Evolutionary conservation across 2,888 invertebrate species (phyloP).

Genomic region (Timandra comae): DNA sequence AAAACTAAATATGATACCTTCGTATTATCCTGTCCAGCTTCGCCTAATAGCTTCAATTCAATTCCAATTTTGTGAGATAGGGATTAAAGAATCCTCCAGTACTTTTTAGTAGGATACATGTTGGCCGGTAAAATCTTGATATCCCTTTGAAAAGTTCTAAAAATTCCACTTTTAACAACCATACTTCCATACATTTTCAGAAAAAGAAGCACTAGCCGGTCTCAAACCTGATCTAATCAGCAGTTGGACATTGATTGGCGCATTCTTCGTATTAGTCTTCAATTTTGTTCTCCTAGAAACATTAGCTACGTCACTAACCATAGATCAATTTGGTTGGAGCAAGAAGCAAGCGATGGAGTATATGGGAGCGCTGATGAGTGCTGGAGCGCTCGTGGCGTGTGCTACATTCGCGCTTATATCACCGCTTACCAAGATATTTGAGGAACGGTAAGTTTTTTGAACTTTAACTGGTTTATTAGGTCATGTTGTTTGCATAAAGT

Average conservation of each 20-base stretch:
- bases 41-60: too few relatives aligned
- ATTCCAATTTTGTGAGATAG: too few relatives aligned
- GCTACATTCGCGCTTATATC: conserved; percentile 83
- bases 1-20: too few relatives aligned
- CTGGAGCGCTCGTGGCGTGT: conserved; percentile 87
- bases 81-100: too few relatives aligned
- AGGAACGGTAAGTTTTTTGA: conserved; percentile 82
- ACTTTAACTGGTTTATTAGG: too few relatives aligned
- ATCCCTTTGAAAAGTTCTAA: too few relatives aligned
- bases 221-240: conserved; percentile 84
- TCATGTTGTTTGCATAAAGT: too few relatives aligned
- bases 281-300: conserved; percentile 93
- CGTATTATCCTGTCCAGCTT: too few relatives aligned
- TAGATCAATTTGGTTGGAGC: conserved; percentile 93
- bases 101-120: too few relatives aligned
- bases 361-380: conserved; percentile 89
- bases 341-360: conserved; percentile 85
- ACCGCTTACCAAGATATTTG: conserved; percentile 82
- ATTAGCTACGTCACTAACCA: conserved; percentile 87
- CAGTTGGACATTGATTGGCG: conserved; percentile 85
- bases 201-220: conserved; percentile 83
- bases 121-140: too few relatives aligned
- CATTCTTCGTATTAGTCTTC: conserved; percentile 90
- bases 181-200: conserved; percentile 49
- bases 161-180: too few relatives aligned